Evolutionary conservation across 2,888 invertebrate genomes (phyloP), one percentile per base, ranked within the genome.

Genomic region (Trisateles emortualis): DNA sequence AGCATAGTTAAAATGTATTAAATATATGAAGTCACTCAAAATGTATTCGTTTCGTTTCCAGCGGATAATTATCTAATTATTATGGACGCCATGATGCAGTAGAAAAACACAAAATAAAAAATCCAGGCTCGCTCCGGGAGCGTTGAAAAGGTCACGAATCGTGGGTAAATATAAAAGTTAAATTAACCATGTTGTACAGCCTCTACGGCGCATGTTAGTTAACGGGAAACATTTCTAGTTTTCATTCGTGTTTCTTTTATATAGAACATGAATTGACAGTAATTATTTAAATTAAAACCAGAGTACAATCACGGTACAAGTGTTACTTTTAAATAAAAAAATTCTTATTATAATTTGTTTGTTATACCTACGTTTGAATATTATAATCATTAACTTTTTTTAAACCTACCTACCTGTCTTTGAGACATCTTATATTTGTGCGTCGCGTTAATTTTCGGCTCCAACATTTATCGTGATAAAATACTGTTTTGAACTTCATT

Each of bases 161-260:
- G 13, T 11, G 3, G 6, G 13, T n/a, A 11, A 32, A 13, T 6
- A 32, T 32, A 0, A 32, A 32, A 32, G 11, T 32, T 32, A 32
- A 32, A 32, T 32, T 32, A 32, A 32, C 11, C 30, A 32, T 11
- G 30, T 32, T 11, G 3, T 11, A 11, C 30, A 32, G 29, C 11
- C 11, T 11, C 30, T 6, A 11, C 3, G 11, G 13, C 13, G 32
- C 3, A 11, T 32, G 26, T 8, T 26, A 26, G 8, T 26, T 26
- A 26, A 26, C 8, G 9, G 6, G 26, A 26, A 26, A 26, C 26
- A 26, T 6, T 3, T 8, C 26, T 26, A 26, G 26, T 26, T 26
- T 61, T 69, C 62, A 72, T 45, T 36, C 22, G 26, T 47, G 52
- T 55, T 55, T 59, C 58, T 61, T 50, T 30, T 49, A 33, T 39